Conservation (phyloP, 2,113 vertebrate species). For the Myiopsitta monachus region DNA sequence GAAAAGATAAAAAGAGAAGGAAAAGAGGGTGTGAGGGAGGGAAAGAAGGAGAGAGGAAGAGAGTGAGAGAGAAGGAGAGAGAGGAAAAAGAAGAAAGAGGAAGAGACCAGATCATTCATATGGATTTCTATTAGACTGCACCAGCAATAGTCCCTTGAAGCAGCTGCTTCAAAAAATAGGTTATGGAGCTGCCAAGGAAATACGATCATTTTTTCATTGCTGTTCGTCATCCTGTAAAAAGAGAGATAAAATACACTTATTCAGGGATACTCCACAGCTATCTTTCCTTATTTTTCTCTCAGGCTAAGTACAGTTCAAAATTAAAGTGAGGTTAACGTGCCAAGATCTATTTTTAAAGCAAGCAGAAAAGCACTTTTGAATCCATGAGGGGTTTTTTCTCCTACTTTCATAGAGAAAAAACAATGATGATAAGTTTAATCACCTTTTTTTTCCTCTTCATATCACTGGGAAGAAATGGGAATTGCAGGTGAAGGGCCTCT, state of each 20-base stretch:
- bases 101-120: neutral
- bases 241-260: neutral
- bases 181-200: slow-evolving; percentile 10
- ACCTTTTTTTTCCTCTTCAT: neutral
- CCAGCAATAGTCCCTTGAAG: neutral
- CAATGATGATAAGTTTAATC: neutral
- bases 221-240: slow-evolving; percentile 6
- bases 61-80: neutral
- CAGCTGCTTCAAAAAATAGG: neutral
- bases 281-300: neutral
- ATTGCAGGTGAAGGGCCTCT: neutral
- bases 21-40: neutral
- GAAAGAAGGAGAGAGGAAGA: neutral
- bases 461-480: neutral
- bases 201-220: neutral
- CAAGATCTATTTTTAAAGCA: slow-evolving; percentile 7
- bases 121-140: neutral
- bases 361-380: slow-evolving; percentile 4
- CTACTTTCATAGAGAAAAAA: slow-evolving; percentile 1
- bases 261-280: neutral
- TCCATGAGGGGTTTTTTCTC: neutral
- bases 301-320: neutral
- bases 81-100: neutral
- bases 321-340: slow-evolving; percentile 12
- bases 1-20: neutral